Evolutionary conservation across 2,797 vertebrate species (phyloP).

Genomic region (Vireo griseus): DNA sequence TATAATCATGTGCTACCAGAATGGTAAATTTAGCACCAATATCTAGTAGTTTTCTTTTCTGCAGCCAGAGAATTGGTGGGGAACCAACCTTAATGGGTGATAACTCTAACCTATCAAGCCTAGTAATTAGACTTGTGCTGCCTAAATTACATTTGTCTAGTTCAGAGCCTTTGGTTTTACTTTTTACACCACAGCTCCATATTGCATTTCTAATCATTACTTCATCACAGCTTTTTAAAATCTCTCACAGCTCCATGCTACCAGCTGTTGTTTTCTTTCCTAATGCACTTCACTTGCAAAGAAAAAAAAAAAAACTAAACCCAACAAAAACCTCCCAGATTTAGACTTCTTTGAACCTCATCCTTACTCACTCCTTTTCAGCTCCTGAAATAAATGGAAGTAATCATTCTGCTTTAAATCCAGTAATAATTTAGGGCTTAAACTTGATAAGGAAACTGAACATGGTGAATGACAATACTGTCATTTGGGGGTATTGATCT

Average conservation of each 20-base stretch:
- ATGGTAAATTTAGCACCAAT: neutral
- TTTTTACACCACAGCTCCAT: conserved; percentile 26
- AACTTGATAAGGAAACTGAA: neutral
- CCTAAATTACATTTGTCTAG: conserved; percentile 28
- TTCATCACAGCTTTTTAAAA: conserved; percentile 58
- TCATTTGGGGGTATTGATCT: neutral
- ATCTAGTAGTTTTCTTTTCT: neutral
- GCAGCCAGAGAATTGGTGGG: neutral
- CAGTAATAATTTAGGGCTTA: neutral
- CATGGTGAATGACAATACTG: neutral
- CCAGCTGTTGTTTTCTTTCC: conserved; percentile 73
- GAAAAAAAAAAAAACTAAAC: neutral
- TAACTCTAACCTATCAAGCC: neutral
- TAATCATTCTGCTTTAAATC: neutral
- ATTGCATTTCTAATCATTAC: conserved; percentile 68
- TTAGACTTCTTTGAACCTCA: conserved; percentile 39
- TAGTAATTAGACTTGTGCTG: conserved; percentile 14
- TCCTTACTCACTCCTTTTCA: conserved; percentile 40
- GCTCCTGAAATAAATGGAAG: conserved; percentile 25
- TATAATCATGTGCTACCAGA: neutral
- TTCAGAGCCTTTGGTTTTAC: conserved; percentile 7
- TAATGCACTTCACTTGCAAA: conserved; percentile 57
- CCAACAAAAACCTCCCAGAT: neutral
- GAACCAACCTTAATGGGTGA: neutral
- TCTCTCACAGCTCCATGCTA: conserved; percentile 54